Percentiles rank a stretch among this genome's conserved stretches.
phyloP scores from a whole-genome alignment of 2,888 invertebrate genomes.

The Idaea aversata region DNA sequence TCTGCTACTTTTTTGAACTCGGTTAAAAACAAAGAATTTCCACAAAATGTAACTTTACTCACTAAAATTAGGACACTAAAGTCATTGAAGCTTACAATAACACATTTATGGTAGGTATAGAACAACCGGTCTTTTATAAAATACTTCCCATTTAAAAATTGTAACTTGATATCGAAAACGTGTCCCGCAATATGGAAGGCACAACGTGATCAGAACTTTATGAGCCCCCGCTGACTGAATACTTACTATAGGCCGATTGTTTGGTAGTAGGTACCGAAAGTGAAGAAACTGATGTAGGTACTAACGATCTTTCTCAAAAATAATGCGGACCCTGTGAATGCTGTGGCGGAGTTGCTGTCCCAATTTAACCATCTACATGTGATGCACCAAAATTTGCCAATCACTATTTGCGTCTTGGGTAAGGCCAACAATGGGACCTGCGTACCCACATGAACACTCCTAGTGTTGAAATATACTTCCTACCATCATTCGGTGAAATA shows the following conservation, averaged over 20 bases:
- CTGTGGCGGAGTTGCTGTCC: too few species aligned
- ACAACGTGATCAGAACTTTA: background rate
- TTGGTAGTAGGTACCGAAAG: background rate
- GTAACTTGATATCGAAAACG: background rate
- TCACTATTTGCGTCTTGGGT: too few species aligned
- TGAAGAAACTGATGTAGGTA: too few species aligned
- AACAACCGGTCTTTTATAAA: background rate
- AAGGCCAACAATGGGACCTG: too few species aligned
- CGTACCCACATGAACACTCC: too few species aligned
- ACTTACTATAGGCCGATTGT: background rate
- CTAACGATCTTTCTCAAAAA: too few species aligned
- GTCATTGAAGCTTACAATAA: background rate
- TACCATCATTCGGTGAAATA: too few species aligned
- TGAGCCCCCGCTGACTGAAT: background rate
- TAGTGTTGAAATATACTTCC: too few species aligned
- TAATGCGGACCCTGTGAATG: too few species aligned
- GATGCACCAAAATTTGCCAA: too few species aligned
- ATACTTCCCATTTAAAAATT: background rate
- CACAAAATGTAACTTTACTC: background rate
- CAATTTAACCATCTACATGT: too few species aligned
- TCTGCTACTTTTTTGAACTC: too few species aligned
- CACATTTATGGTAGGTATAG: background rate
- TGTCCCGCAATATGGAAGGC: background rate
- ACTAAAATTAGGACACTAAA: background rate
- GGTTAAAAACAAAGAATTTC: background rate